Conservation (phyloP, 1,140 invertebrate genomes). For the Cheumatopsyche charites region DNA sequence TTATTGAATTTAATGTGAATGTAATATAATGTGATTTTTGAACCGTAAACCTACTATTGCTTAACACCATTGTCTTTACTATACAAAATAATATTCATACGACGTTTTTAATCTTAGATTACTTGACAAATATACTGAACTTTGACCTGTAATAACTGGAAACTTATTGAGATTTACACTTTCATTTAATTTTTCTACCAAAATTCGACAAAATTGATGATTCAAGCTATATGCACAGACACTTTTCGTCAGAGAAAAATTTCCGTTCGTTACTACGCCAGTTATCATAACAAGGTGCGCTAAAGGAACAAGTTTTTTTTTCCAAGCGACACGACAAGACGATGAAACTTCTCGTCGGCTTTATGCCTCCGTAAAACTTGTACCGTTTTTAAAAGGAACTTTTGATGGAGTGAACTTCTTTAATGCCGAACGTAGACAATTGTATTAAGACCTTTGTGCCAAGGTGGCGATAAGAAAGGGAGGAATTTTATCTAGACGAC, state of each 20-base stretch:
- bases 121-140: too few relatives aligned
- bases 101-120: too few relatives aligned
- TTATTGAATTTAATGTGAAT: too few relatives aligned
- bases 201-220: too few relatives aligned
- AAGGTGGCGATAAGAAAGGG: constrained; percentile 22
- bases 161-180: too few relatives aligned
- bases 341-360: constrained; percentile 14
- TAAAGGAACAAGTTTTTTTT: constrained; percentile 5
- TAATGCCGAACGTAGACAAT: constrained; percentile 29
- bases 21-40: too few relatives aligned
- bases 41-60: too few relatives aligned
- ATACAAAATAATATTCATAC: too few relatives aligned
- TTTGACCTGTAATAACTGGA: too few relatives aligned
- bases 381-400: constrained; percentile 35
- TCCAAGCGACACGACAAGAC: background rate
- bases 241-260: background rate
- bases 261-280: background rate
- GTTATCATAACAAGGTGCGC: constrained; percentile 3
- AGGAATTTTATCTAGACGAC: constrained; percentile 13
- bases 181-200: too few relatives aligned
- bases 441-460: constrained; percentile 22
- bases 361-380: constrained; percentile 29
- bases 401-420: constrained; percentile 36
- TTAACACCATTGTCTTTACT: too few relatives aligned
- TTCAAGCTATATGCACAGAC: too few relatives aligned